phyloP scores from a whole-genome alignment of 2,797 vertebrate genomes.

The Oreochromis mossambicus region DNA sequence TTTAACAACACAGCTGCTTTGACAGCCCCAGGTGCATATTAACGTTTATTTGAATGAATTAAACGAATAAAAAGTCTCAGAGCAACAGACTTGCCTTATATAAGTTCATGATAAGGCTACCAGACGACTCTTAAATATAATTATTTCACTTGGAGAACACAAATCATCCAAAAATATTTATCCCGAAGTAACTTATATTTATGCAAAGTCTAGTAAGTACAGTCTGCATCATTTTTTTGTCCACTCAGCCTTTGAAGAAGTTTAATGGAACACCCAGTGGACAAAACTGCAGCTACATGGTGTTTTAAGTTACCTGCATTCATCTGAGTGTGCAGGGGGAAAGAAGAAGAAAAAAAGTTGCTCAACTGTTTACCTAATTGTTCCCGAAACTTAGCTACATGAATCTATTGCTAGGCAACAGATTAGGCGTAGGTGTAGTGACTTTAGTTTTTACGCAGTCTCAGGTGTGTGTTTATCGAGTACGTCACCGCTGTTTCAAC shows the following conservation, averaged over 20 bases:
- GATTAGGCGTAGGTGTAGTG: not conserved
- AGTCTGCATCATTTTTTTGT: not conserved
- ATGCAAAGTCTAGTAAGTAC: not conserved
- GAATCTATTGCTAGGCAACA: not conserved
- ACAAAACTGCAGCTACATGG: not conserved
- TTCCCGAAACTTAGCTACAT: not conserved
- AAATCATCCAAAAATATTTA: not conserved
- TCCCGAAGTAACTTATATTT: not conserved
- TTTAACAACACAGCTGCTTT: not conserved
- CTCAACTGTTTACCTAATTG: not conserved
- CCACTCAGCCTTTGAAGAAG: not conserved
- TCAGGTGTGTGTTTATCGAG: slow-evolving; percentile 2
- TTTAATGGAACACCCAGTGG: not conserved
- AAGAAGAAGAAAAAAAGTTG: not conserved
- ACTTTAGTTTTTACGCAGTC: not conserved
- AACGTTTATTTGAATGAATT: not conserved
- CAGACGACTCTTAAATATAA: not conserved
- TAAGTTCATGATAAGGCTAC: not conserved
- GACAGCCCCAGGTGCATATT: not conserved
- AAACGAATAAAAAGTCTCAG: not conserved
- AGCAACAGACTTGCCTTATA: not conserved
- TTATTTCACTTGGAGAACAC: not conserved
- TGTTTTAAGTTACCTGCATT: not conserved
- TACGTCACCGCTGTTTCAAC: not conserved
- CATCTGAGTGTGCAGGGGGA: not conserved